A percentile compares a stretch with the other conserved stretches of the same genome.
These are phyloP conservation scores for Crotalus viridis DNA, from an alignment of 2,113 vertebrate species.

Conservation along the genomic window DNA sequence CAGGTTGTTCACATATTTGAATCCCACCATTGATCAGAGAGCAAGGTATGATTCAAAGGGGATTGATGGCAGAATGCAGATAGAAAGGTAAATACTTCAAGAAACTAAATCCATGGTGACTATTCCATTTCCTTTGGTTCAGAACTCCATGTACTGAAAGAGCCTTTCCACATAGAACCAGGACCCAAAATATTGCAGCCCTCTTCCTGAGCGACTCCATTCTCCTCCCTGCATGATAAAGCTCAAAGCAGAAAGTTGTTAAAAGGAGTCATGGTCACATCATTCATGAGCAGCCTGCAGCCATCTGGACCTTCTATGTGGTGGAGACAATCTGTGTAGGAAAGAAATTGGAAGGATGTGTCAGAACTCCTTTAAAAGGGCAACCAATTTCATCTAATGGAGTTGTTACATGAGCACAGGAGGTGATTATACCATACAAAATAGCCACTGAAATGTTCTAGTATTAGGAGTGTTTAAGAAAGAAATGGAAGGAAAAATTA, in stretches of 20 bases:
- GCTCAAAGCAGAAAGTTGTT: neutral
- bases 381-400: neutral
- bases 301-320: conserved; percentile 19
- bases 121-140: neutral
- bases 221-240: neutral
- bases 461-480: neutral
- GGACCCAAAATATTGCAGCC: neutral
- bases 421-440: neutral
- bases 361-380: conserved; percentile 8
- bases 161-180: neutral
- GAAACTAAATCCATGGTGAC: neutral
- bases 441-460: neutral
- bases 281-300: conserved; percentile 2
- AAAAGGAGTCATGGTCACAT: conserved; percentile 14
- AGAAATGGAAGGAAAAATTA: neutral
- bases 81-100: neutral
- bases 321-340: conserved; percentile 6
- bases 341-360: conserved; percentile 9
- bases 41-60: neutral
- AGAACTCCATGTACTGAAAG: neutral
- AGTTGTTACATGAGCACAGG: neutral
- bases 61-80: neutral
- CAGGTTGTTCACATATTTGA: no score
- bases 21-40: neutral
- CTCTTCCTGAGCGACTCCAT: neutral